phyloP scores from a whole-genome alignment of 2,113 vertebrate genomes.

The Apistogramma diplotaenia region DNA sequence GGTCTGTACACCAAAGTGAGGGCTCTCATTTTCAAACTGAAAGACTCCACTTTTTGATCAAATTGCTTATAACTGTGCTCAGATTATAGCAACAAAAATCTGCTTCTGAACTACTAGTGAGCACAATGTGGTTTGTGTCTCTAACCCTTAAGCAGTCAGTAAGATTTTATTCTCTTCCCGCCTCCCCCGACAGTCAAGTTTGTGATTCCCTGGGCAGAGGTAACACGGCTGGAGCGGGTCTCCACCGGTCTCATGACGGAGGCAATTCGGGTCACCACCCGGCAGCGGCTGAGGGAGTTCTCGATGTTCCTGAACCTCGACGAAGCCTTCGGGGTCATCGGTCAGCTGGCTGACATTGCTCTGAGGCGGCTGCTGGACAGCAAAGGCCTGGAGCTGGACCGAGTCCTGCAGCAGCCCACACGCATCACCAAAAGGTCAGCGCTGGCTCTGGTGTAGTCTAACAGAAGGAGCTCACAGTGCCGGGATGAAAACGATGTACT shows the following conservation, averaged over 20 bases:
- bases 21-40: not conserved
- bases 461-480: not conserved
- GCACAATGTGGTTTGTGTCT: not conserved
- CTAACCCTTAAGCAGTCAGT: not conserved
- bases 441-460: not conserved
- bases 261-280: constrained; percentile 84
- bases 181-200: constrained; percentile 84
- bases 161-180: not conserved
- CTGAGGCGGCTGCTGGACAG: constrained; percentile 92
- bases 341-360: constrained; percentile 91
- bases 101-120: not conserved
- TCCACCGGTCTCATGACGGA: constrained; percentile 88
- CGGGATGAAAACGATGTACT: too few species aligned
- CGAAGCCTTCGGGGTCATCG: constrained; percentile 87
- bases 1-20: constrained; percentile 70
- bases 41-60: not conserved
- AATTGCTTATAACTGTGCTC: not conserved
- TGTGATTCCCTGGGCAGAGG: constrained; percentile 90
- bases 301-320: constrained; percentile 92
- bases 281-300: constrained; percentile 88
- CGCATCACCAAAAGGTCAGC: constrained; percentile 90
- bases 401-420: constrained; percentile 84
- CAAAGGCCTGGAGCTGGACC: constrained; percentile 88
- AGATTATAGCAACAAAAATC: not conserved
- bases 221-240: constrained; percentile 89